Evolutionary conservation across 2,888 invertebrate species (phyloP).

Genomic region (Hypomecis punctinalis): DNA sequence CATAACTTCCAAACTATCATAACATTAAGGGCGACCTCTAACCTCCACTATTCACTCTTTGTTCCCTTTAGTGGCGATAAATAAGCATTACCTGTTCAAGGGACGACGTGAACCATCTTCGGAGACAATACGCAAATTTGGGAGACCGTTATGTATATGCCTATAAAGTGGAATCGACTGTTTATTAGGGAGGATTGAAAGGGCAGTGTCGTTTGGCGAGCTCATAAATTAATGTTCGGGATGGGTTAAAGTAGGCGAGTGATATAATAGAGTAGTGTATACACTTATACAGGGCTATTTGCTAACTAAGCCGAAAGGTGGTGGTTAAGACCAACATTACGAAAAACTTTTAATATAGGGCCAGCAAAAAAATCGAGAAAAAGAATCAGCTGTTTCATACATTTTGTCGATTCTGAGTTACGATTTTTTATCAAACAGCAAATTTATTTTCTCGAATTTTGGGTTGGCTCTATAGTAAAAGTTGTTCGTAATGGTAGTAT

Average conservation of each 20-base stretch:
- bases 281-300: no score
- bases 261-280: no score
- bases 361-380: no score
- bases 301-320: no score
- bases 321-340: no score
- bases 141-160: constrained; percentile 70
- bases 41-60: constrained; percentile 68
- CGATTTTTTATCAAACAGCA: no score
- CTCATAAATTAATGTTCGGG: constrained; percentile 38
- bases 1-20: constrained; percentile 63
- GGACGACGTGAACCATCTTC: constrained; percentile 68
- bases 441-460: no score
- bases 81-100: constrained; percentile 81
- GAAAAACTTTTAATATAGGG: no score
- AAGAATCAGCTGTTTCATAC: no score
- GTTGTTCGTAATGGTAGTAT: no score
- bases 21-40: constrained; percentile 55
- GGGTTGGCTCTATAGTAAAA: no score
- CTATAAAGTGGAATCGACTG: constrained; percentile 70
- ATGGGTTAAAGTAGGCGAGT: constrained; percentile 23
- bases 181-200: constrained; percentile 62
- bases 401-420: no score
- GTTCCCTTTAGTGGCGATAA: constrained; percentile 76
- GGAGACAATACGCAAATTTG: constrained; percentile 79
- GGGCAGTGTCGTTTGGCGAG: constrained; percentile 51